Percentiles rank a stretch among this genome's conserved stretches.
Evolutionary conservation across 1,140 invertebrate species (phyloP).

Genomic region (Metaphire vulgaris): DNA sequence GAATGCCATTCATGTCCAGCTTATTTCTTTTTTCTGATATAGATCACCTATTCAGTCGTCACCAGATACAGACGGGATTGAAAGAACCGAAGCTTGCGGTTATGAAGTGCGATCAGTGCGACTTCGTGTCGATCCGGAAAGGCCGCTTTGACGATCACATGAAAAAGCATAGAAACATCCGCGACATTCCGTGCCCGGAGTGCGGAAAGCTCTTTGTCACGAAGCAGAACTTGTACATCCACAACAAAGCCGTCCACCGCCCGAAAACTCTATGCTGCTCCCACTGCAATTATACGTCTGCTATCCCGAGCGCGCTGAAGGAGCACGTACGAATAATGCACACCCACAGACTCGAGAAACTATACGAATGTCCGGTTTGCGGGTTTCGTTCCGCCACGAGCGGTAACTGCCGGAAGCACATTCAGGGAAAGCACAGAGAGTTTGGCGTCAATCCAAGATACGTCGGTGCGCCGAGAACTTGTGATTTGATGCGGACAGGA

Average conservation of each 20-base stretch:
- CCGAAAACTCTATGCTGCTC: conserved; percentile 32
- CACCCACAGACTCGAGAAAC: conserved; percentile 37
- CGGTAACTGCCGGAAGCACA: conserved; percentile 38
- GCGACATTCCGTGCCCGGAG: conserved; percentile 7
- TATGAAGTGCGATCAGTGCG: conserved; percentile 12
- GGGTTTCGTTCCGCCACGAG: conserved; percentile 35
- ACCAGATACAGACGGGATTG: conserved; percentile 25
- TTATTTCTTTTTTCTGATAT: no score
- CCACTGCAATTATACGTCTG: conserved; percentile 33
- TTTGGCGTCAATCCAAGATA: not conserved
- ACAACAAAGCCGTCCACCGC: conserved; percentile 27
- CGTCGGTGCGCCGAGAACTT: not conserved
- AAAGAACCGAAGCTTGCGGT: conserved; percentile 10
- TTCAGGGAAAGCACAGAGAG: conserved; percentile 35
- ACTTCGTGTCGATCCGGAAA: not conserved
- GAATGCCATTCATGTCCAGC: conserved; percentile 30
- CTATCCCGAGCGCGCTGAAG: conserved; percentile 34
- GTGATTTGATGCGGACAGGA: not conserved
- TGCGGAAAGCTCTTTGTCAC: conserved; percentile 18
- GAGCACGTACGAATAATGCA: conserved; percentile 40
- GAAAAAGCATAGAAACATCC: conserved; percentile 12
- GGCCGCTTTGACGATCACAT: conserved; percentile 16
- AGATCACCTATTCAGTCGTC: no score
- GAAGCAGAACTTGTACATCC: conserved; percentile 11
- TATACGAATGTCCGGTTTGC: conserved; percentile 37